These are phyloP conservation scores for Habropoda laboriosa DNA, from an alignment of 1,140 invertebrate genomes.

Conservation along the genomic window DNA sequence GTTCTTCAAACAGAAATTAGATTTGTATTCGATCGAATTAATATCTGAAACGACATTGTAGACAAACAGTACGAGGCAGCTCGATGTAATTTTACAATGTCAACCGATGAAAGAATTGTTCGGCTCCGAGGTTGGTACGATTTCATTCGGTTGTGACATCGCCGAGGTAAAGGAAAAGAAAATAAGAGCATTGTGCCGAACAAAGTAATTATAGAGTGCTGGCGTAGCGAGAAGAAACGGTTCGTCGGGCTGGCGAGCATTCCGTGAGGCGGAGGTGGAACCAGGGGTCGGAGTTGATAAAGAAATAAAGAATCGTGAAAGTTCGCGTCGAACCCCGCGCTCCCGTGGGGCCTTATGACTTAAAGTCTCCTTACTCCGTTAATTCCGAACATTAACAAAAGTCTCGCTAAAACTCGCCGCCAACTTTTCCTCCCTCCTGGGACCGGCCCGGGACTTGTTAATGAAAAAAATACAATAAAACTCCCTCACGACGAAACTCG, in stretches of 20 bases:
- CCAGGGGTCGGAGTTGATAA: conserved; percentile 78
- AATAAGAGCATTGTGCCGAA: conserved; percentile 69
- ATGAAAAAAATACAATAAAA: conserved; percentile 81
- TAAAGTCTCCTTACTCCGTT: conserved; percentile 82
- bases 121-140: neutral
- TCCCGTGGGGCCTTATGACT: conserved; percentile 80
- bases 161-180: conserved; percentile 41
- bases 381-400: conserved; percentile 82
- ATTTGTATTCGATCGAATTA: neutral
- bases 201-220: conserved; percentile 70
- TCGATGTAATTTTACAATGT: conserved; percentile 1
- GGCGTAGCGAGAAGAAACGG: conserved; percentile 63
- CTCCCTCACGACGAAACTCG: conserved; percentile 68
- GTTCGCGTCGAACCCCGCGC: conserved; percentile 78
- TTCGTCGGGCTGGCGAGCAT: conserved; percentile 60
- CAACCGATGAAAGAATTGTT: neutral
- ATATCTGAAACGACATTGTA: neutral
- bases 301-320: conserved; percentile 82
- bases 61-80: neutral
- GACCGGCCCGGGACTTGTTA: conserved; percentile 76
- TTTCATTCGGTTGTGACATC: conserved; percentile 16
- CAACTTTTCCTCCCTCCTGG: conserved; percentile 73
- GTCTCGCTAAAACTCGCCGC: conserved; percentile 80
- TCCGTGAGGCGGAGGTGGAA: conserved; percentile 61
- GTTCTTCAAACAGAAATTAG: no score